Evolutionary conservation across 2,113 vertebrate genomes (phyloP).

Genomic region (Phaetusa simplex): DNA sequence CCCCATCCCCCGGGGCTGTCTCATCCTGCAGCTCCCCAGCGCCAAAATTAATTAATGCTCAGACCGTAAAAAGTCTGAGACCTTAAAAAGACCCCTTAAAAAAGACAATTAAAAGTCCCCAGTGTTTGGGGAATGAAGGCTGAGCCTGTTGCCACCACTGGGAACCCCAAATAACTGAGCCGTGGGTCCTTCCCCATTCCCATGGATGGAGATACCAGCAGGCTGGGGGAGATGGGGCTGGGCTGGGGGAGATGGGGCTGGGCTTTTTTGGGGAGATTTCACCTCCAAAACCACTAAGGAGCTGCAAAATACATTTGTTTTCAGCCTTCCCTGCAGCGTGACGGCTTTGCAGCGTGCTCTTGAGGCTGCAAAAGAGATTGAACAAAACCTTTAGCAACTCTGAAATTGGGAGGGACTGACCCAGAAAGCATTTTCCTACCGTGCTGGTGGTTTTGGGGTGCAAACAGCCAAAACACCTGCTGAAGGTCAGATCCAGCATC

Average conservation of each 20-base stretch:
- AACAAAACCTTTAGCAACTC: not conserved
- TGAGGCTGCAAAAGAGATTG: not conserved
- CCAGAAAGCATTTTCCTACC: not conserved
- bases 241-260: not conserved
- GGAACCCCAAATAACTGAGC: not conserved
- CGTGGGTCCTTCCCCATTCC: rapidly evolving
- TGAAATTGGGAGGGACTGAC: not conserved
- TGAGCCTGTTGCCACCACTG: not conserved
- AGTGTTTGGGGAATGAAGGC: not conserved
- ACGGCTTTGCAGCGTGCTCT: not conserved
- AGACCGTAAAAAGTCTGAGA: not conserved
- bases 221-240: not conserved
- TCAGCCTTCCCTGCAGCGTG: not conserved
- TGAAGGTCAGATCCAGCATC: not conserved
- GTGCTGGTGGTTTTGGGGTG: not conserved
- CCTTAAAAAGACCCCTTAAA: not conserved
- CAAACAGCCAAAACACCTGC: not conserved
- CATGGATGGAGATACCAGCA: not conserved
- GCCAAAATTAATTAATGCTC: not conserved
- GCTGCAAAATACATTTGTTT: not conserved
- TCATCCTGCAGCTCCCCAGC: not conserved
- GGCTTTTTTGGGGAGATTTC: not conserved
- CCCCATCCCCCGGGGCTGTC: not conserved
- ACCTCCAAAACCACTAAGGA: not conserved
- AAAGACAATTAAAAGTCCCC: rapidly evolving